Evolutionary conservation across 2,797 vertebrate species (phyloP), one percentile per base, ranked within the genome.

Genomic region (Bovichtus diacanthus): DNA sequence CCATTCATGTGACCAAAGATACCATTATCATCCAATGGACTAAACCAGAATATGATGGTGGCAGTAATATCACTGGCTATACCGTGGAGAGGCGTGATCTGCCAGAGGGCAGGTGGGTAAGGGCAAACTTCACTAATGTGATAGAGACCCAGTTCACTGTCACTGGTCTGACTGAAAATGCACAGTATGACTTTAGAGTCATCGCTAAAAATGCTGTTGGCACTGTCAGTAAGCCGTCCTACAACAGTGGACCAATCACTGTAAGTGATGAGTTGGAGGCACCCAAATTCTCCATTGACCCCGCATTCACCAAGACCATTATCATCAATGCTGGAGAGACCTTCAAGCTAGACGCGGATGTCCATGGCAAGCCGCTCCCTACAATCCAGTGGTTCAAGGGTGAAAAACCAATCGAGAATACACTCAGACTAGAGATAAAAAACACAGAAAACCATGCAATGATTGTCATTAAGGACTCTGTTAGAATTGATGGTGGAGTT

Each of bases 131-230:
- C 87, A 99, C 97, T 56, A 99, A 99, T 88, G 92, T 99, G 27
- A 98, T 97, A 91, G 98, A 99, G 94, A 99, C 97, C 71, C 95
- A 98, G 23, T 99, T 99, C 87, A 96, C 95, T 68, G 94, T 97
- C 74, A 96, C 96, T 82, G 97, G 98, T 25, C 96, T 99, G 69
- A 98, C 96, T 75, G 98, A 99, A 95, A 97, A 97, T 78, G 93
- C 96, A 80, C 96, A 97, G 90, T 99, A 99, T 9, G 98, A 99
- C 91, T 99, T 99, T 83, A 97, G 98, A 96, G 96, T 99, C 74
- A 96, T 98, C 92, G 98, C 98, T 89, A 99, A 97, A 94, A 99
- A 99, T 87, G 96, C 97, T 76, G 97, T 96, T 64, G 98, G 98
- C 76, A 92, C 96, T 62, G 73, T 99, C 80, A 99, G 98, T 86